Evolutionary conservation across 2,113 vertebrate genomes (phyloP).

Genomic region (Callaeas wilsoni): DNA sequence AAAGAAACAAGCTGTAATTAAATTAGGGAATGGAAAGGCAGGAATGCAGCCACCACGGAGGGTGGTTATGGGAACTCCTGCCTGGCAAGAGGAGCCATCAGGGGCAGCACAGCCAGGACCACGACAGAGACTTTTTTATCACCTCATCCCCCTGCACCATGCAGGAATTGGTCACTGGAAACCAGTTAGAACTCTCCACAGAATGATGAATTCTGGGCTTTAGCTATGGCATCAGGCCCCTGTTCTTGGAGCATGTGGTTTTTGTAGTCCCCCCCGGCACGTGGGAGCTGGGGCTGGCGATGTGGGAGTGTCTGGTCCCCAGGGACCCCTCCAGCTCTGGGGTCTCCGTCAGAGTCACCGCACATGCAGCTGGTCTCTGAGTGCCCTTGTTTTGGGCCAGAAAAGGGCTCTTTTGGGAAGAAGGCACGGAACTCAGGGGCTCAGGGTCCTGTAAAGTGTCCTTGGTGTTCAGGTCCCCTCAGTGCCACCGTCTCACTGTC

Average conservation of each 20-base stretch:
- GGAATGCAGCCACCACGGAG: background rate
- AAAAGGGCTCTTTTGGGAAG: background rate
- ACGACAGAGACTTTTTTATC: rapidly evolving
- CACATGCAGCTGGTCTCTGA: rapidly evolving
- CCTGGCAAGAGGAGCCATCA: background rate
- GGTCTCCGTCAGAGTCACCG: background rate
- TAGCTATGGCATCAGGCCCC: background rate
- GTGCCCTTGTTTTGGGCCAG: background rate
- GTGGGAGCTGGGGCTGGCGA: rapidly evolving
- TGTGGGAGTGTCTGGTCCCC: background rate
- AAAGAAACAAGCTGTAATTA: constrained; percentile 14
- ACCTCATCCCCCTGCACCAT: background rate
- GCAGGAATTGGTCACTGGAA: background rate
- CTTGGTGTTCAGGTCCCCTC: background rate
- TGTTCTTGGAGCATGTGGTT: background rate
- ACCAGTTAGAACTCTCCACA: background rate
- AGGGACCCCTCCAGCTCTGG: background rate
- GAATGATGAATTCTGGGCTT: background rate
- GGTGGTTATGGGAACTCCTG: background rate
- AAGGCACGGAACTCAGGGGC: rapidly evolving
- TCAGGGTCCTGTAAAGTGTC: no score
- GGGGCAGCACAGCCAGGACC: background rate
- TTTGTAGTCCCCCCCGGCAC: rapidly evolving
- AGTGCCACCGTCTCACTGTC: rapidly evolving
- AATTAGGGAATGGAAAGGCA: constrained; percentile 10